These are phyloP conservation scores for Leptopilina clavipes DNA, from an alignment of 1,140 invertebrate species.

Conservation along the genomic window DNA sequence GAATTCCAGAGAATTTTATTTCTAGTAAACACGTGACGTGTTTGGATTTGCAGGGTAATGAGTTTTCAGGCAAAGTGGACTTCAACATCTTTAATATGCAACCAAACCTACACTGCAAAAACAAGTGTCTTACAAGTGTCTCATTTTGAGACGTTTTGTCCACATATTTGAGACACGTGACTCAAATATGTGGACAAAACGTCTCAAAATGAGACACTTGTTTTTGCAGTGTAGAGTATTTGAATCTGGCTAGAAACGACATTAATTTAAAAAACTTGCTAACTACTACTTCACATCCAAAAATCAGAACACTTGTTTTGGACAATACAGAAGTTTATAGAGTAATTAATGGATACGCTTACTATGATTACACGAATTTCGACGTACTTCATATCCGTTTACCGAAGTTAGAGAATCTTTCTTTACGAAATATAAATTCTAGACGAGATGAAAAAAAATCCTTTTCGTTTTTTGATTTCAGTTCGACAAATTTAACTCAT, in stretches of 20 bases:
- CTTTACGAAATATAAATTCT: not conserved
- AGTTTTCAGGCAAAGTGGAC: not conserved
- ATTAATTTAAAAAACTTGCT: slow-evolving; percentile 26
- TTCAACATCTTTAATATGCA: not conserved
- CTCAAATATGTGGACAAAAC: no score
- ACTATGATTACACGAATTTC: not conserved
- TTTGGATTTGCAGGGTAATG: slow-evolving; percentile 35
- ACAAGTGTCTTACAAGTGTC: no score
- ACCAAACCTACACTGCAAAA: no score
- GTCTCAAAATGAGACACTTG: no score
- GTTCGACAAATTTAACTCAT: slow-evolving; percentile 21
- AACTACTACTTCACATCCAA: not conserved
- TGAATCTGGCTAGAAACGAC: slow-evolving; percentile 40
- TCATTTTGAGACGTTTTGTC: no score
- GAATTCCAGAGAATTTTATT: slow-evolving; percentile 35
- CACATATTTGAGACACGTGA: no score
- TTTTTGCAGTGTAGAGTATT: no score
- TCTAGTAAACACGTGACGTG: slow-evolving; percentile 13
- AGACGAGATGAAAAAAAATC: not conserved
- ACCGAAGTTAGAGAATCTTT: slow-evolving; percentile 27
- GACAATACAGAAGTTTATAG: slow-evolving; percentile 15
- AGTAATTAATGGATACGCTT: not conserved
- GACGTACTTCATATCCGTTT: not conserved
- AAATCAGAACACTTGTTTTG: slow-evolving; percentile 33
- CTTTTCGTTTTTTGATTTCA: not conserved